A percentile compares a stretch with the other conserved stretches of the same genome.
Conservation (phyloP, 2,797 vertebrate genomes). For the Etheostoma nigrum region DNA sequence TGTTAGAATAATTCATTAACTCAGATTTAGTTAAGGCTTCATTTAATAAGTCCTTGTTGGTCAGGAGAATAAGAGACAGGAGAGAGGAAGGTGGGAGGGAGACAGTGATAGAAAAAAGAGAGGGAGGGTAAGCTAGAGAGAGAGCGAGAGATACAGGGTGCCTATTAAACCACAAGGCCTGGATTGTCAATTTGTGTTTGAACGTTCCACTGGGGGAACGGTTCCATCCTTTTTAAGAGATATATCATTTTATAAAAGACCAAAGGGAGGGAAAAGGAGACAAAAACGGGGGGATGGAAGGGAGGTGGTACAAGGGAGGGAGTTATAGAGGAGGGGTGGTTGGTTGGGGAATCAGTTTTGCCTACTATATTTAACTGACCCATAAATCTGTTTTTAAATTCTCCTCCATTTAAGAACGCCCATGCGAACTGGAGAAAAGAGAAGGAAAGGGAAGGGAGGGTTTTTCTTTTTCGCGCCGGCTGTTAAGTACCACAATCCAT, state of each 20-base stretch:
- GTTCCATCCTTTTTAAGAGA: constrained; percentile 87
- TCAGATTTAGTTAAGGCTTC: constrained; percentile 88
- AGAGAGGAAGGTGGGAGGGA: constrained; percentile 60
- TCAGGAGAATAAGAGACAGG: constrained; percentile 77
- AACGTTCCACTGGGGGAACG: constrained; percentile 83
- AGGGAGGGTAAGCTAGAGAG: constrained; percentile 38
- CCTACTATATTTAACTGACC: constrained; percentile 92
- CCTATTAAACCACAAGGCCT: constrained; percentile 84
- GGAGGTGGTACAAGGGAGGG: constrained; percentile 73
- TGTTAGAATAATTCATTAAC: constrained; percentile 89
- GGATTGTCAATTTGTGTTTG: constrained; percentile 88
- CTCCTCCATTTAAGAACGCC: constrained; percentile 88
- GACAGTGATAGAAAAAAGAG: constrained; percentile 43
- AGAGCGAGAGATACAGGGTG: constrained; percentile 69
- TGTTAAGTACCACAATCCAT: constrained; percentile 91
- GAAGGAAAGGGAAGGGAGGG: constrained; percentile 73
- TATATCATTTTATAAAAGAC: constrained; percentile 89
- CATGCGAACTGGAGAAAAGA: constrained; percentile 66
- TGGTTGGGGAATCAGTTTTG: constrained; percentile 86
- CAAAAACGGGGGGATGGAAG: constrained; percentile 72
- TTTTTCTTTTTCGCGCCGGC: constrained; percentile 82
- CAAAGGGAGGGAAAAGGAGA: constrained; percentile 82
- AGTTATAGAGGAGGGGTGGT: constrained; percentile 79
- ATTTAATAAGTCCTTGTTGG: constrained; percentile 86
- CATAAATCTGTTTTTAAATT: constrained; percentile 93